Base-by-base conservation (phyloP, 2,888 invertebrate genomes). In the Agrypnus murinus region DNA sequence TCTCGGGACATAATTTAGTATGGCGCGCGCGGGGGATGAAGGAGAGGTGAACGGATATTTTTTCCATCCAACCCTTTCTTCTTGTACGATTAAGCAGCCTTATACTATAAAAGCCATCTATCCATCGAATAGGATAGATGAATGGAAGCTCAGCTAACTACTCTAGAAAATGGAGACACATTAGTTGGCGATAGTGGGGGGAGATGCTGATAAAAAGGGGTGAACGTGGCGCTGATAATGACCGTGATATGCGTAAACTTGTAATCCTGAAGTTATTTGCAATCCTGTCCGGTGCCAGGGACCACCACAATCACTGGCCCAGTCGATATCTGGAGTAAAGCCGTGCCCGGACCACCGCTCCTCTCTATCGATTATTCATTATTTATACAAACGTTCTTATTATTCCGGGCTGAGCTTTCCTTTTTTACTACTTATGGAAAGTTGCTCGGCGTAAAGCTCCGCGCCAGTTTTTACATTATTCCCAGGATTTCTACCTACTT, bases 301-400 rank as follows among this genome's bases (percentile, higher is more conserved):
- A 80, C 81, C 74, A 72, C 69, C 65, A 79, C 79, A 81, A 80
- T 82, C 82, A 81, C 79, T 78, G 79, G 75, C 77, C 75, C 76
- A 83, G 84, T 85, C 85, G 82, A 85, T 85, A 85, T 84, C 84
- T 84, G 84, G 85, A 84, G 85, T 85, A 84, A 85, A 79, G 81
- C 85, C 80, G 84, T 84, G 83, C 84, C 81, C 80, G 82, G 83
- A 81, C 81, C 77, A 78, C 81, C 80, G 80, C 79, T 81, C 80
- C 79, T 80, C 82, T 82, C 81, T 83, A 85, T 85, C 84, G 84
- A 85, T 85, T 84, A 84, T 83, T 84, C 85, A 85, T 85, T 84
- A 84, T 84, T 84, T 84, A 84, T 84, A 85, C 85, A 84, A 84
- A 85, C 83, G 84, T 82, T 82, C 84, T 84, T 84, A 84, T 84